Evolutionary conservation across 2,113 vertebrate species (phyloP).

Genomic region (Syngnathus floridae): DNA sequence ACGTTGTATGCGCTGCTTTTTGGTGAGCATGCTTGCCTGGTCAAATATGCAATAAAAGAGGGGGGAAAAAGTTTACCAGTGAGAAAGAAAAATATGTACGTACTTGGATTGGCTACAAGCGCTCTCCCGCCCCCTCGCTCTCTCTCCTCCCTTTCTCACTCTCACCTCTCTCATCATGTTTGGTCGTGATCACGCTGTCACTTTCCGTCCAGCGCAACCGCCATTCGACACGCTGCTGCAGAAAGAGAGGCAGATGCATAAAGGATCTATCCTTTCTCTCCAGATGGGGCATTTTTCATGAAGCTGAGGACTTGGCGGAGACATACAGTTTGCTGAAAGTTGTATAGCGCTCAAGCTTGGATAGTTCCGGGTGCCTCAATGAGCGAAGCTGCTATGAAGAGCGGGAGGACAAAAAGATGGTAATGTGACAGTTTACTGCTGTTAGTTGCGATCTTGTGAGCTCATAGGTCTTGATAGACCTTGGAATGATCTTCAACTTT

Average conservation of each 20-base stretch:
- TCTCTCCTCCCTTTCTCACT: conserved; percentile 3
- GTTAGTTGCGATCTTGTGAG: conserved; percentile 1
- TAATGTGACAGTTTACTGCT: conserved; percentile 36
- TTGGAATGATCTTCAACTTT: neutral
- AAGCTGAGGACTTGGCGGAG: conserved; percentile 25
- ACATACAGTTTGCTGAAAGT: conserved; percentile 27
- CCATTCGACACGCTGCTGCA: conserved; percentile 25
- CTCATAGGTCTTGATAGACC: neutral
- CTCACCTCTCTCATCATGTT: conserved; percentile 25
- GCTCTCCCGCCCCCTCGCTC: neutral
- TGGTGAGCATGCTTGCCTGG: neutral
- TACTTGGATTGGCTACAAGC: neutral
- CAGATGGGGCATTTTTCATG: neutral
- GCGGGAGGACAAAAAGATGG: conserved; percentile 51
- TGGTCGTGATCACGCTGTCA: conserved; percentile 39
- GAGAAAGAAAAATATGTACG: neutral
- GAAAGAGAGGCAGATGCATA: conserved; percentile 9
- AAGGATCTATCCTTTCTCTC: too few relatives aligned
- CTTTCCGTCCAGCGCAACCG: conserved; percentile 36
- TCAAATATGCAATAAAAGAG: too few relatives aligned
- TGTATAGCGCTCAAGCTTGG: conserved; percentile 4
- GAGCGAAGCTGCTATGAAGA: conserved; percentile 26
- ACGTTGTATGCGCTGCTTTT: neutral
- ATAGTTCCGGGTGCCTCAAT: neutral
- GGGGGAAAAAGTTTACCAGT: neutral